Percentiles rank a stretch among this genome's conserved stretches.
These are phyloP conservation scores for Trachurus trachurus DNA, from an alignment of 2,797 vertebrate species.

Conservation along the genomic window DNA sequence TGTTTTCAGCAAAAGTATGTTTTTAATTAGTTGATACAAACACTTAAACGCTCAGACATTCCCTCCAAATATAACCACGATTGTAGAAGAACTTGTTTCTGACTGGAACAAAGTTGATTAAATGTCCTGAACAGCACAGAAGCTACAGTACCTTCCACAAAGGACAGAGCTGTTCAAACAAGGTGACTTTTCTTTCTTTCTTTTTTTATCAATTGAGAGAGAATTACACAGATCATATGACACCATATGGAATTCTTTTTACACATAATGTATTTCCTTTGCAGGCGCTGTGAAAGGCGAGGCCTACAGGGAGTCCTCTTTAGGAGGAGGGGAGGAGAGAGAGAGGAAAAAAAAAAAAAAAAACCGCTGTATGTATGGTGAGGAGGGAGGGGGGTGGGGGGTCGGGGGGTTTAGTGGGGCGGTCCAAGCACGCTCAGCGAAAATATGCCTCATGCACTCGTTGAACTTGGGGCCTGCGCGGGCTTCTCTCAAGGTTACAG, in stretches of 20 bases:
- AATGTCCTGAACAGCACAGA: conserved; percentile 44
- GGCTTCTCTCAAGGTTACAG: conserved; percentile 89
- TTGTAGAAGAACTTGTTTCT: conserved; percentile 23
- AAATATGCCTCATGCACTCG: conserved; percentile 91
- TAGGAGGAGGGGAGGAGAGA: conserved; percentile 72
- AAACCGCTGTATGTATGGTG: conserved; percentile 77
- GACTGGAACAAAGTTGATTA: conserved; percentile 18
- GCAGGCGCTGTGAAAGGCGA: conserved; percentile 82
- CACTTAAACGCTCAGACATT: neutral
- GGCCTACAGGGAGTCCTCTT: conserved; percentile 86
- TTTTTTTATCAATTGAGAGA: conserved; percentile 79
- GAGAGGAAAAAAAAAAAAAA: conserved; percentile 21
- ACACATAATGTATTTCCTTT: conserved; percentile 89
- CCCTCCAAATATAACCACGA: neutral
- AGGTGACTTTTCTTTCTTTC: conserved; percentile 64
- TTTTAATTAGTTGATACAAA: conserved; percentile 19
- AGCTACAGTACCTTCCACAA: conserved; percentile 67
- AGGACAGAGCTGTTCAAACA: conserved; percentile 71
- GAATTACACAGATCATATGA: conserved; percentile 87
- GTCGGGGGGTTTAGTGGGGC: conserved; percentile 84
- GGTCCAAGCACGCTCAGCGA: conserved; percentile 86
- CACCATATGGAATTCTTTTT: conserved; percentile 89
- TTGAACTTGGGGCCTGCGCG: conserved; percentile 88
- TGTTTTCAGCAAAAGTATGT: neutral
- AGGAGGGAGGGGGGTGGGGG: conserved; percentile 52